Evolutionary conservation across 1,140 invertebrate species (phyloP), one percentile per base, ranked within the genome.

Genomic region (Archivesica marissinica): DNA sequence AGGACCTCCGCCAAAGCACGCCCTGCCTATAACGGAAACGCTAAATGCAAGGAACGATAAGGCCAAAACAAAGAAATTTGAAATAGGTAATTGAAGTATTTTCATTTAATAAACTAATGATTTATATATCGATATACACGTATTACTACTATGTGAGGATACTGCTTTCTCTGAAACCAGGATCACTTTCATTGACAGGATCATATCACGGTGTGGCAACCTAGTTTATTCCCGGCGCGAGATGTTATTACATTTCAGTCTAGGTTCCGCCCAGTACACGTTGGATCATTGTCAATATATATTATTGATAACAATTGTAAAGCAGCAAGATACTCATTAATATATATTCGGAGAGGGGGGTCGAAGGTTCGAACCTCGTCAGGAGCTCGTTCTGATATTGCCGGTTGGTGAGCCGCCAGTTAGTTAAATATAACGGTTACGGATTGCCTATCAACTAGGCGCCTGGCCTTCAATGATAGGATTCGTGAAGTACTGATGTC

Each of bases 21-120:
- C 41, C 11, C 30, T 86, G n/a, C 0, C 70, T 0, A 35, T 74
- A 23, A 28, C 30, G 44, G 78, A 77, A 56, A 3, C 17, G 0
- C 44, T 20, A 59, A 23, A 17, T 25, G 35, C 79, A 30, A 68
- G 78, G 50, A 82, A 86, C 41, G 30, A 1, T 20, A 38, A 13
- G 23, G 50, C 54, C 20, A 82, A 77, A 72, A 70, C 79, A 35
- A 82, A 64, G 54, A 76, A 77, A 66, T 56, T 66, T 39, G 47
- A 70, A 35, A n/a, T 86, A 41, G 85, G 85, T 82, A 20, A 20
- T 0, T 52, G n/a, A 54, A 15, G 20, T 35, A 28, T 13, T 54
- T 2, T 15, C 28, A 2, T 30, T 50, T 52, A 4, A 2, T 6
- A 17, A 52, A 76, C 1, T 28, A 30, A 1, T 33, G 25, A 0